A percentile compares a stretch with the other conserved stretches of the same genome.
These are phyloP conservation scores for Antrozous pallidus DNA, from an alignment of 2,797 vertebrate genomes.

Conservation along the genomic window DNA sequence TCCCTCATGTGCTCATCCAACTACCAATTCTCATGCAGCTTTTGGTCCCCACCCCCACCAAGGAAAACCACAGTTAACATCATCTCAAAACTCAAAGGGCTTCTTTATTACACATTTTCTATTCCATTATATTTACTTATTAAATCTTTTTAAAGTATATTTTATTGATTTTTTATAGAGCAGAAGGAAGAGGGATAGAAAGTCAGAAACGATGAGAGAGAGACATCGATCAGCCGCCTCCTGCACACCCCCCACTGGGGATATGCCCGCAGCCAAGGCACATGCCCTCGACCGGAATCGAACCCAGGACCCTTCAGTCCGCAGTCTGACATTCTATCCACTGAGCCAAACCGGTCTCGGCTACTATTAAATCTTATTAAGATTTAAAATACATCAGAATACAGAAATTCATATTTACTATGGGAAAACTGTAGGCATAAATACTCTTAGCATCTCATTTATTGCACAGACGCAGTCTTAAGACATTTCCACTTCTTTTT, in stretches of 20 bases:
- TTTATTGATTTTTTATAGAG: too few species aligned
- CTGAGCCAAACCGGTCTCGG: too few species aligned
- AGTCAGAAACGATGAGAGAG: too few species aligned
- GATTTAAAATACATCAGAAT: background rate
- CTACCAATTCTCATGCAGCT: background rate
- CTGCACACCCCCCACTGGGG: too few species aligned
- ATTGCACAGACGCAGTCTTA: background rate
- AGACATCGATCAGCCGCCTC: too few species aligned
- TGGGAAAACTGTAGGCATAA: background rate
- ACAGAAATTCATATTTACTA: background rate
- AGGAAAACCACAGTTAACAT: background rate
- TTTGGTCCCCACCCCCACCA: background rate
- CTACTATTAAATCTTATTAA: background rate
- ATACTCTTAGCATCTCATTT: background rate
- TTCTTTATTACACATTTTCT: constrained; percentile 8
- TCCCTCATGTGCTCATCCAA: too few species aligned
- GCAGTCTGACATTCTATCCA: too few species aligned
- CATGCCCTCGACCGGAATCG: too few species aligned
- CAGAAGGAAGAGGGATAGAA: too few species aligned
- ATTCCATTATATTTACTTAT: background rate
- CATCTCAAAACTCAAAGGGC: background rate
- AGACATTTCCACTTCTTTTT: constrained; percentile 12
- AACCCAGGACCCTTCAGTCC: too few species aligned
- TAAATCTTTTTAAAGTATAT: too few species aligned
- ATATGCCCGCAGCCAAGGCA: too few species aligned